These are phyloP conservation scores for Zonotrichia leucophrys DNA, from an alignment of 2,113 vertebrate genomes.

Conservation along the genomic window DNA sequence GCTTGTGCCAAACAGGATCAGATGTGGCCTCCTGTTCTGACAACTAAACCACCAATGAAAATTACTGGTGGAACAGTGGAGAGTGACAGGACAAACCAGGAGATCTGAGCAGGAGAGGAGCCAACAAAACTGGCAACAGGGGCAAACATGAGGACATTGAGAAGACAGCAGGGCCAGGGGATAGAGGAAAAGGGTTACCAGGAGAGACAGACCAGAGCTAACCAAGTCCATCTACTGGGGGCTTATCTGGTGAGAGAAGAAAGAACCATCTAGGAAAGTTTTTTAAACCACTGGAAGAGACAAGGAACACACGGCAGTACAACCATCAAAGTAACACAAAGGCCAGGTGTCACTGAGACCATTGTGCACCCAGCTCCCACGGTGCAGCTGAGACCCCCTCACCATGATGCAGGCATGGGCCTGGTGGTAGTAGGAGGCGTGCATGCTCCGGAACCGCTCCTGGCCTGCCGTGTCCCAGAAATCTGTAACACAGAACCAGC, in stretches of 20 bases:
- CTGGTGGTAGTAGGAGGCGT: slow-evolving; percentile 95
- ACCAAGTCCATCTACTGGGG: neutral
- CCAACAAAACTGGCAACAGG: neutral
- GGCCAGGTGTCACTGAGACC: neutral
- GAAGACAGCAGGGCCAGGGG: neutral
- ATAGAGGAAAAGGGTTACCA: neutral
- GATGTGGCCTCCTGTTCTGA: neutral
- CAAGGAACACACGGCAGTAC: neutral
- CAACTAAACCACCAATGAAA: neutral
- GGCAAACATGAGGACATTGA: neutral
- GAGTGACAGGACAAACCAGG: neutral
- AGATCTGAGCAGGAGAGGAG: neutral
- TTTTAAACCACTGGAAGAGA: neutral
- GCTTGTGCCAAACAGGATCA: neutral
- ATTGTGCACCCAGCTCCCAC: neutral
- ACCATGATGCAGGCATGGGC: slow-evolving; percentile 98
- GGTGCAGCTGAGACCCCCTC: neutral
- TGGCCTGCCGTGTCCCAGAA: slow-evolving; percentile 98
- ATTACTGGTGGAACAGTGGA: neutral
- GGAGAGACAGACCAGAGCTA: neutral
- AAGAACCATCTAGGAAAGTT: neutral
- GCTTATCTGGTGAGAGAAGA: neutral
- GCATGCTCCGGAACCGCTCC: slow-evolving; percentile 95
- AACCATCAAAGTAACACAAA: neutral
- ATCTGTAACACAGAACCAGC: slow-evolving; percentile 73